Conservation (phyloP, 2,888 invertebrate genomes). For the Cremastinae sp. region DNA sequence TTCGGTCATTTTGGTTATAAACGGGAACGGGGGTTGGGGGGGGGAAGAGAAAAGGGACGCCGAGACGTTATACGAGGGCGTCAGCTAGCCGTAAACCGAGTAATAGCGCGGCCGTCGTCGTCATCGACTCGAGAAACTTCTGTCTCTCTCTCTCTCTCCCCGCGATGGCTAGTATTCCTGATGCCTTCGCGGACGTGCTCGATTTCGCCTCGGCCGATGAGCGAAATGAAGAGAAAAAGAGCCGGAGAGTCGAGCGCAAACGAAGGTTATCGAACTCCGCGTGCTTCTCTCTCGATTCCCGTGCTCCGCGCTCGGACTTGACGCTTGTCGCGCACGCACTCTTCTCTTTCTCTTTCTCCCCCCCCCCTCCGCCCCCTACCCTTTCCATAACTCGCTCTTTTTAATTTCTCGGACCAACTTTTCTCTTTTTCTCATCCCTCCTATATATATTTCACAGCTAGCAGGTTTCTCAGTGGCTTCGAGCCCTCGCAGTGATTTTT, state of each 20-base stretch:
- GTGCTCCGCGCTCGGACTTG: slow-evolving; percentile 31
- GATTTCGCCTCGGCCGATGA: slow-evolving; percentile 46
- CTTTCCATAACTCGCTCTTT: not conserved
- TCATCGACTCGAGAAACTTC: slow-evolving; percentile 55
- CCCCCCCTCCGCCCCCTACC: not conserved
- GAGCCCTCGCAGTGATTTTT: no score
- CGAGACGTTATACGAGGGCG: slow-evolving; percentile 32
- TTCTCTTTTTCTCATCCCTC: not conserved
- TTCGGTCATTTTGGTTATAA: not conserved
- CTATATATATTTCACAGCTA: no score
- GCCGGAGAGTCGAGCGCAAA: slow-evolving; percentile 14
- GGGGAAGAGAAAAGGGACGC: not conserved
- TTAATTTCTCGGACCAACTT: not conserved
- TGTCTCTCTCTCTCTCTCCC: no score
- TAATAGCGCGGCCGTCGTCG: slow-evolving; percentile 52
- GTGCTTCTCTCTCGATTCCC: slow-evolving; percentile 51
- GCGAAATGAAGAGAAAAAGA: slow-evolving; percentile 7
- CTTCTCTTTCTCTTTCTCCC: slow-evolving; percentile 18
- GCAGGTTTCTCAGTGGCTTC: no score
- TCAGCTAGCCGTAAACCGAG: slow-evolving; percentile 52
- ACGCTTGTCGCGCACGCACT: slow-evolving; percentile 32
- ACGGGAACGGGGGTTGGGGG: not conserved
- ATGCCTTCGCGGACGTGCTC: slow-evolving; percentile 30
- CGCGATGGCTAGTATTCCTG: slow-evolving; percentile 40
- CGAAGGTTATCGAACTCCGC: slow-evolving; percentile 58